Base-by-base conservation (phyloP, 1,140 invertebrate genomes). In the Euborellia annulipes region DNA sequence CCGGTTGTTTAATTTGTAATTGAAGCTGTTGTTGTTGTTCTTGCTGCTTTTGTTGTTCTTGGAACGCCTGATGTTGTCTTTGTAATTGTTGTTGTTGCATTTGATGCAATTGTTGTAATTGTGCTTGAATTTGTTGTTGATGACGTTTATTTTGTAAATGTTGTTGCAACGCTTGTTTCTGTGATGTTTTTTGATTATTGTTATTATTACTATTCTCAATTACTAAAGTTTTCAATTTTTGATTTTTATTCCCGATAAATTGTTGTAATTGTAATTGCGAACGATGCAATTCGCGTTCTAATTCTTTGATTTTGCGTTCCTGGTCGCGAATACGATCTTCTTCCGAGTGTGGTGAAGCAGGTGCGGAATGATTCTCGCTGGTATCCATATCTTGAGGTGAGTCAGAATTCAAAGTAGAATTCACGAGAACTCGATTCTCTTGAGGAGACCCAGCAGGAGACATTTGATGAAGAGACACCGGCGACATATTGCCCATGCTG, bases 261-360 rank as follows among this genome's bases (percentile, higher is more conserved):
- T 78, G 72, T 52, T 84, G 78, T 41, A 85, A 55, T 54, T 86
- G 80, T 46, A 78, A 71, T 36, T 83, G 75, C 0, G 78, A 82
- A 36, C 75, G 72, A 23, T 78, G 76, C 27, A 95, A 58, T 52
- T 93, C 85, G 3, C 82, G 64, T 58, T 93, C 82, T 23, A 95
- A 65, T 52, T 91, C 84, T 54, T 88, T 79, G 38, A 95, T 95
- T 56, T 82, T 78, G 38, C 82, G 75, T 51, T 88, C 79, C 57
- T 93, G 88, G 53, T 87, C 79, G 41, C 77, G 73, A 21, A 93
- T 79, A 34, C 83, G 75, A 46, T 87, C 83, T 50, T 85, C 79
- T 38, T 37, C 23, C 4, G 4, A 27, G 23, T 4, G 23, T 11
- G 23, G 23, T 4, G 23, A 27, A 6, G 23, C 23, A 6, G 23